phyloP scores from a whole-genome alignment of 2,113 vertebrate genomes.

The Himantopus leucocephalus region DNA sequence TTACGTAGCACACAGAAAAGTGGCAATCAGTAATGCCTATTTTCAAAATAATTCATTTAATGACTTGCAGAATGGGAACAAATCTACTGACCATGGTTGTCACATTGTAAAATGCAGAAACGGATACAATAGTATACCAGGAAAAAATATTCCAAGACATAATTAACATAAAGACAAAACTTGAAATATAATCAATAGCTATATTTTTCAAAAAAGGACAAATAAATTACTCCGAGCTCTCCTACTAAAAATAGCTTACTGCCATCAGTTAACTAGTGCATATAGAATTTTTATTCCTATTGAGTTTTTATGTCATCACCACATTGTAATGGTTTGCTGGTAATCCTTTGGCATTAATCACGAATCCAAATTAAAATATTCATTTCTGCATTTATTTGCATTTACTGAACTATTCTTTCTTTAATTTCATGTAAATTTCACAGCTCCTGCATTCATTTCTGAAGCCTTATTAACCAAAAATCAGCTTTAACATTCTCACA shows the following conservation, averaged over 20 bases:
- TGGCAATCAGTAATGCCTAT: background rate
- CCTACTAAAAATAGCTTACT: conserved; percentile 70
- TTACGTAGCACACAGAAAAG: background rate
- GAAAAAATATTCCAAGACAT: conserved; percentile 40
- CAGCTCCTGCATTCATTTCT: conserved; percentile 65
- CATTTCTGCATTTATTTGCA: conserved; percentile 79
- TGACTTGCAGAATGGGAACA: conserved; percentile 26
- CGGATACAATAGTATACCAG: background rate
- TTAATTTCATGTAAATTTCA: conserved; percentile 80
- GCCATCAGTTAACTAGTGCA: conserved; percentile 57
- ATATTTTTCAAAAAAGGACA: conserved; percentile 32
- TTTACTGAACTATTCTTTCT: conserved; percentile 70
- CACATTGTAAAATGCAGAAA: background rate
- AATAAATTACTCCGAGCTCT: conserved; percentile 60
- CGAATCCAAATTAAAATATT: conserved; percentile 76
- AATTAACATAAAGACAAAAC: conserved; percentile 42
- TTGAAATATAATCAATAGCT: conserved; percentile 65
- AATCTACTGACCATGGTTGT: background rate
- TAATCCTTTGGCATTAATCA: conserved; percentile 72
- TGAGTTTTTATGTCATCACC: conserved; percentile 72
- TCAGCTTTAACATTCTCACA: conserved; percentile 46
- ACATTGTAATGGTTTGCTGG: conserved; percentile 65
- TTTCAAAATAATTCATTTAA: conserved; percentile 39
- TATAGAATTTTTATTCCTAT: conserved; percentile 63
- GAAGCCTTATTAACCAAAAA: conserved; percentile 63